A percentile compares a stretch with the other conserved stretches of the same genome.
Evolutionary conservation across 2,888 invertebrate genomes (phyloP).

Genomic region (Eilema caniola): DNA sequence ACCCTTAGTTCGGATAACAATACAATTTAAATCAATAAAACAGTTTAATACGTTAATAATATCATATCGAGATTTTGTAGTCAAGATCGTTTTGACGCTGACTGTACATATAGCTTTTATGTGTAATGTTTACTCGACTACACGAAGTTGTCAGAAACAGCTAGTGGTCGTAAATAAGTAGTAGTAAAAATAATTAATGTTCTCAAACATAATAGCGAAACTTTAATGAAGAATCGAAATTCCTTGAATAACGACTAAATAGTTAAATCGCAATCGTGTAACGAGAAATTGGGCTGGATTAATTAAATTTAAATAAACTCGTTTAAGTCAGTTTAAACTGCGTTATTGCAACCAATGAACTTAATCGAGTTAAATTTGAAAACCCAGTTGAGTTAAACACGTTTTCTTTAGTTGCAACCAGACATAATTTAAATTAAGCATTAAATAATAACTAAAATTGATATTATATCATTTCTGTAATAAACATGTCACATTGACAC

Average conservation of each 20-base stretch:
- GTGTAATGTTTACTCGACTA: background rate
- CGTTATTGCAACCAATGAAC: background rate
- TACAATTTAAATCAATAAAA: no score
- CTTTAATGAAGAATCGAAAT: background rate
- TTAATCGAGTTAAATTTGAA: background rate
- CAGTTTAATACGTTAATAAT: no score
- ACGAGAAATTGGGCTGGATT: background rate
- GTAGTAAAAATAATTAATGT: background rate
- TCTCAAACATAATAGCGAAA: background rate
- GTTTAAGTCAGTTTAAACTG: background rate
- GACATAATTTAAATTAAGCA: background rate
- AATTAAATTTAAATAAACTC: background rate
- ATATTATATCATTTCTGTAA: constrained; percentile 29
- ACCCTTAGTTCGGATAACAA: no score
- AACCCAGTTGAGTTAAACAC: background rate
- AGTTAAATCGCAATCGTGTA: background rate
- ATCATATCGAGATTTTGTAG: no score
- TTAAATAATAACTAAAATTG: constrained; percentile 15
- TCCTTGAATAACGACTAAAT: background rate
- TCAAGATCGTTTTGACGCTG: no score
- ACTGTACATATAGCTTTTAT: background rate
- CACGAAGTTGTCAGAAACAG: background rate
- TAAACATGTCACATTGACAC: constrained; percentile 17
- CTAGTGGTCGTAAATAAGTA: background rate
- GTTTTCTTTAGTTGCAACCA: background rate